Evolutionary conservation across 2,797 vertebrate species (phyloP), one percentile per base, ranked within the genome.

Genomic region (Scolopax bukidnonensis): DNA sequence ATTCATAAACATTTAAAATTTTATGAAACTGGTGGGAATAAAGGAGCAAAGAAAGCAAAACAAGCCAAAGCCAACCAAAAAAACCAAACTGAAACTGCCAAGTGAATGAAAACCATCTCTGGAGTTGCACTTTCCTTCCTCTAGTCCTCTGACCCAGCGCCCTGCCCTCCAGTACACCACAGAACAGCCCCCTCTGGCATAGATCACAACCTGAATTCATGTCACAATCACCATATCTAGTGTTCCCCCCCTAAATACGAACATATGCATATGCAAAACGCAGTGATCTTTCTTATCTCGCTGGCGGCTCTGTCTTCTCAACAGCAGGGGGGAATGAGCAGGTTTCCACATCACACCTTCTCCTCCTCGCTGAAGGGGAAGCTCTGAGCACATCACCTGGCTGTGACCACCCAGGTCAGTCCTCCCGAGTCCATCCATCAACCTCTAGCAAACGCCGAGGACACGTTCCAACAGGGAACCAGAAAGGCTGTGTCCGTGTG

Each of bases 1-100:
- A 98, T 96, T 94, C 93, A 93, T 93, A 97, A 98, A 96, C 94
- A 97, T 95, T 91, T 87, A 75, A 93, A 51, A 89, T 93, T 96
- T 96, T 97, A 95, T 95, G 96, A 96, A 96, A 73, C 95, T 84
- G 17, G 57, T 70, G 84, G 96, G 95, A 96, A 97, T 64, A 82
- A 74, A 95, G 75, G 45, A 90, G 61, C 9, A 60, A 70, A 79
- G 87, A 92, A 85, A 43, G 64, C 81, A 93, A 93, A 94, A n/a
- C 47, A 79, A 95, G 74, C 36, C 75, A 87, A 64, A 59, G 84
- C 41, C 54, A 92, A 75, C 50, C 47, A 8, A 48, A 75, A 77
- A 56, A n/a, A n/a, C 1, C 11, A 53, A 53, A 11, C 4, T 43
- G 2, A 6, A 90, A 69, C 36, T 48, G 77, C 71, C 71, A 77